A percentile compares a stretch with the other conserved stretches of the same genome.
phyloP scores from a whole-genome alignment of 2,113 vertebrate species.

The Gallinago media region DNA sequence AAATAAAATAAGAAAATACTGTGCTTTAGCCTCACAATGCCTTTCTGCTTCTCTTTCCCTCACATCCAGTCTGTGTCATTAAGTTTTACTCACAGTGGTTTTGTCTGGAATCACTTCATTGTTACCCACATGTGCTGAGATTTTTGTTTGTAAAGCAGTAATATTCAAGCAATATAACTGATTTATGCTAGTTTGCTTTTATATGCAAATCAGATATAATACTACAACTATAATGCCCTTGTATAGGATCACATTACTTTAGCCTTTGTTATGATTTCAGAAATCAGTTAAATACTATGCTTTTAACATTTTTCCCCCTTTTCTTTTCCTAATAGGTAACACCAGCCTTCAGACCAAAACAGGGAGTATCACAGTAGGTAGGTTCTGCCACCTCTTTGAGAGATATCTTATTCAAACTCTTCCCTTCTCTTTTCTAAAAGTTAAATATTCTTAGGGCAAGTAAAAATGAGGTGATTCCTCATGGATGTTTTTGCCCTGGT shows the following conservation, averaged over 20 bases:
- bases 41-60: neutral
- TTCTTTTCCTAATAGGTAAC: conserved; percentile 67
- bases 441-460: neutral
- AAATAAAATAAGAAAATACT: neutral
- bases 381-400: neutral
- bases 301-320: neutral
- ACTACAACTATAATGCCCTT: neutral
- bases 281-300: neutral
- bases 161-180: neutral
- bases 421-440: neutral
- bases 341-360: conserved; percentile 72
- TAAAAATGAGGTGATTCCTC: neutral
- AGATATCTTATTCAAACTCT: neutral
- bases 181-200: neutral
- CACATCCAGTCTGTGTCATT: neutral
- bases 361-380: conserved; percentile 82
- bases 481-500: neutral
- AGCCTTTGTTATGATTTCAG: neutral
- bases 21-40: neutral
- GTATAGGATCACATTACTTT: neutral
- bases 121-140: neutral
- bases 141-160: neutral
- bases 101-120: neutral
- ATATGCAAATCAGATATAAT: neutral
- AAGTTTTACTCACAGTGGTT: neutral